A percentile compares a stretch with the other conserved stretches of the same genome.
Conservation (phyloP, 2,113 vertebrate genomes). For the Dasyornis broadbenti region DNA sequence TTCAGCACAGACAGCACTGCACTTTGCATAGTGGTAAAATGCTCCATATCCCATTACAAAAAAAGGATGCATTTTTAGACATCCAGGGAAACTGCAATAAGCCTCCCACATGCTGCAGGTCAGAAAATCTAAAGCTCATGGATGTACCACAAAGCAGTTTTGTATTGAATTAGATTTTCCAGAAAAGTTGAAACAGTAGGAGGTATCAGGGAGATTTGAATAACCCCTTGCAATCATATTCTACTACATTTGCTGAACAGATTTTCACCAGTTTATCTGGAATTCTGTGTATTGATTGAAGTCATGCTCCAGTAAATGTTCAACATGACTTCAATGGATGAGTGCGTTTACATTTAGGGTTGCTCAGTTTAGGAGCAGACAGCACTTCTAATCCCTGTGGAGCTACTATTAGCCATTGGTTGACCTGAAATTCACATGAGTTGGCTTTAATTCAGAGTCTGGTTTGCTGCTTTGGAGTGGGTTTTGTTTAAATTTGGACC, state of each 20-base stretch:
- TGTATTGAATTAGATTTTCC: not conserved
- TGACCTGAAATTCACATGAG: constrained; percentile 69
- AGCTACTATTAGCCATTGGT: constrained; percentile 68
- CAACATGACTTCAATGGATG: constrained; percentile 68
- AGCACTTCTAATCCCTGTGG: constrained; percentile 59
- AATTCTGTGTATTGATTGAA: constrained; percentile 73
- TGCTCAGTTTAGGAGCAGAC: constrained; percentile 63
- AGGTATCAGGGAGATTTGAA: not conserved
- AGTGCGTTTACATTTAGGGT: constrained; percentile 66
- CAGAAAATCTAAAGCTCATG: not conserved
- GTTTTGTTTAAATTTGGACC: not conserved
- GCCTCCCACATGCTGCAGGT: not conserved
- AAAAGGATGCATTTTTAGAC: not conserved
- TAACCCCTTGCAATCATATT: not conserved
- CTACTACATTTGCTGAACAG: not conserved
- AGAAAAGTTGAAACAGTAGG: not conserved
- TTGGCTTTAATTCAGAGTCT: constrained; percentile 43
- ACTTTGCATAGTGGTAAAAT: not conserved
- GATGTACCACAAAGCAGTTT: not conserved
- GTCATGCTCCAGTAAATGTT: constrained; percentile 68
- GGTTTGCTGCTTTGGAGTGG: not conserved
- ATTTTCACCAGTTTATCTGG: constrained; percentile 27
- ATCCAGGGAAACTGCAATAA: not conserved
- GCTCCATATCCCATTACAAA: not conserved
- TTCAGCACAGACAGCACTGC: not conserved